Conservation (phyloP, 1,140 invertebrate genomes). For the Ephestia elutella region DNA sequence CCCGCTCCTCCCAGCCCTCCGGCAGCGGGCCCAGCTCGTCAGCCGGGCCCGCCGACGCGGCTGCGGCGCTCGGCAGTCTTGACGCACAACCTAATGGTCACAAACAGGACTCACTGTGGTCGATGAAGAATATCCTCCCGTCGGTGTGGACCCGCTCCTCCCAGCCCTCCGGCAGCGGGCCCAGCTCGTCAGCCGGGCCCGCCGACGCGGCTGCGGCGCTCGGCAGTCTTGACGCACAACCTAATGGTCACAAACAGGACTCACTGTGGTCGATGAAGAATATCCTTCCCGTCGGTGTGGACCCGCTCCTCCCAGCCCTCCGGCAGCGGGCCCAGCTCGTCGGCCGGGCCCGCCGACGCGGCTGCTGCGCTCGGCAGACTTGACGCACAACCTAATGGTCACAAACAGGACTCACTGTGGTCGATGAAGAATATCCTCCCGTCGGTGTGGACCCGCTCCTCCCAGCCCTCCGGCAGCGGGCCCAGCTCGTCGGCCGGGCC, state of each 20-base stretch:
- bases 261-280: constrained; percentile 99
- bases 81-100: constrained; percentile 83
- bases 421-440: constrained; percentile 99
- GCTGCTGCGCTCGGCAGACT: constrained; percentile 82
- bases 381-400: too few species aligned
- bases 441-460: constrained; percentile 96
- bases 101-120: constrained; percentile 87
- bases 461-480: constrained; percentile 96
- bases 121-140: constrained; percentile 98
- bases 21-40: constrained; percentile 95
- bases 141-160: constrained; percentile 97
- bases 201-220: constrained; percentile 65
- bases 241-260: constrained; percentile 45
- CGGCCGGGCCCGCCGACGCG: constrained; percentile 74
- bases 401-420: constrained; percentile 84
- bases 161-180: constrained; percentile 96
- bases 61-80: constrained; percentile 82
- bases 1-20: constrained; percentile 97
- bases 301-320: constrained; percentile 98
- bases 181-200: constrained; percentile 86
- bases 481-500: constrained; percentile 88
- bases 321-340: constrained; percentile 93
- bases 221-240: constrained; percentile 89
- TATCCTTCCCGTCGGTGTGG: constrained; percentile 95
- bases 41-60: constrained; percentile 66